Conservation (phyloP, 2,113 vertebrate species). For the Macquaria australasica region DNA sequence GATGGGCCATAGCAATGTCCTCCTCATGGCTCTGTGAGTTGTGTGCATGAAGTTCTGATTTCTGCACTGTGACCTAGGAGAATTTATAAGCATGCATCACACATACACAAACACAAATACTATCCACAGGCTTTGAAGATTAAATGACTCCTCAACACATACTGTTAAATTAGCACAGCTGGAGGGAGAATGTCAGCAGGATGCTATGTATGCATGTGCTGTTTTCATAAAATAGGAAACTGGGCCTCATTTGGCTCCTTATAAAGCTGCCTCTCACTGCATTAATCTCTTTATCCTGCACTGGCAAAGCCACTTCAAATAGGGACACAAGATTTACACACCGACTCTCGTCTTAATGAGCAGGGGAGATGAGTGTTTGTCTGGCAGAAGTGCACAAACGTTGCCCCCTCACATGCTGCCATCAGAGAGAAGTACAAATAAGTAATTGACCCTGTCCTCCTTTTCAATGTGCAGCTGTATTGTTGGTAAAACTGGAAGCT, state of each 20-base stretch:
- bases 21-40: conserved; percentile 36
- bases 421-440: conserved; percentile 54
- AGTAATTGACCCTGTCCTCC: conserved; percentile 42
- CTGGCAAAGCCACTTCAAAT: conserved; percentile 64
- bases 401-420: conserved; percentile 26
- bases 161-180: conserved; percentile 71
- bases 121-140: conserved; percentile 57
- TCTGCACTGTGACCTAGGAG: conserved; percentile 24
- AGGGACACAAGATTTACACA: conserved; percentile 47
- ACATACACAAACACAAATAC: background rate
- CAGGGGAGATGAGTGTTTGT: conserved; percentile 52
- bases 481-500: conserved; percentile 14
- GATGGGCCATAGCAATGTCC: conserved; percentile 49
- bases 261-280: conserved; percentile 45
- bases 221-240: conserved; percentile 48
- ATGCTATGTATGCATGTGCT: conserved; percentile 44
- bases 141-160: conserved; percentile 65
- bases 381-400: conserved; percentile 45
- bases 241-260: conserved; percentile 40
- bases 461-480: conserved; percentile 11
- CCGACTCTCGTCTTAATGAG: conserved; percentile 65
- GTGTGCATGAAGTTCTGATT: conserved; percentile 26
- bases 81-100: conserved; percentile 12
- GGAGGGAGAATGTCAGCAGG: conserved; percentile 45
- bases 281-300: conserved; percentile 60